Evolutionary conservation across 1,140 invertebrate genomes (phyloP), one percentile per base, ranked within the genome.

Genomic region (Penaeus japonicus): DNA sequence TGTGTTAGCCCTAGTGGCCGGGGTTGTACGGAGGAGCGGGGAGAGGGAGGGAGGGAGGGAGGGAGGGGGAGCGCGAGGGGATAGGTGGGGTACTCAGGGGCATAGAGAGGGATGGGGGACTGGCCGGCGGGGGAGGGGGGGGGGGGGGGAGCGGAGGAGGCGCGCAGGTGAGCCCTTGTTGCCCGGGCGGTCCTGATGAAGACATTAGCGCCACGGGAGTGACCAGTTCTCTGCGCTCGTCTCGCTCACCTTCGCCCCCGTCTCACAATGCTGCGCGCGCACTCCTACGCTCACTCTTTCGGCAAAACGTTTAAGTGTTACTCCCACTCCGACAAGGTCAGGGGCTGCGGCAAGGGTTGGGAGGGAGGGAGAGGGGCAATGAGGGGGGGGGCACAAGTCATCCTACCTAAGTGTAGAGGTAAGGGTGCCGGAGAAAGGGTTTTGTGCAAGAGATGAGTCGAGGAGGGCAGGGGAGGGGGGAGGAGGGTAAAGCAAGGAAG

Each of bases 181-280:
- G 77, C 85, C 85, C 85, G 57, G 27, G 20, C 32, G 4, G 30
- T 47, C 47, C 57, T 85, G 84, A 85, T 85, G 84, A 85, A 85
- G 84, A 85, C 84, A 86, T 86, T 86, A 86, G 77, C 54, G 27
- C 73, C 32, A 55, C 35, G 24, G 7, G 24, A 83, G 75, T 86
- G 55, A 62, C 84, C 84, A 86, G 75, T 47, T 20, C 22, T 1
- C 7, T 22, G 57, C n/a, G 27, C 22, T 75, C 65, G 70, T 84
- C 65, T 30, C 84, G 30, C 57, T 62, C 22, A 4, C 35, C 75
- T 86, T 78, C 77, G 62, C 84, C n/a, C 57, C 2, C 55, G 15
- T 65, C 22, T 47, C 75, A 78, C 15, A 79, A 79, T 39, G 20
- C 30, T 32, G n/a, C 84, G 75, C 24, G 2, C 47, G 39, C 22